phyloP scores from a whole-genome alignment of 1,140 invertebrate genomes.

The Hypsibius dujardini region DNA sequence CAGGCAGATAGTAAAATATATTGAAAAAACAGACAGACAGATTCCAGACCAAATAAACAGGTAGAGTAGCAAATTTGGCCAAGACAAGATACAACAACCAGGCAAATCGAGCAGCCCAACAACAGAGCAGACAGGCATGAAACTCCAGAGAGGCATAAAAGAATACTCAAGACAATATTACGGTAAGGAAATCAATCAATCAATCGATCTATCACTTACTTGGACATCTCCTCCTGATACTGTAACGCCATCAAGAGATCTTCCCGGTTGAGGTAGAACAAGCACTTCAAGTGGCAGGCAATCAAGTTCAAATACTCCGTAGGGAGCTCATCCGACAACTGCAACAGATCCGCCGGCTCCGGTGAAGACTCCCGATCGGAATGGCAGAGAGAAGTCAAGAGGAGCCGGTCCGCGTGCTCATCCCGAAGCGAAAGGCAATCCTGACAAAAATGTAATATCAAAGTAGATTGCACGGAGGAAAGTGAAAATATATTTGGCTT shows the following conservation, averaged over 20 bases:
- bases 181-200: no score
- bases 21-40: no score
- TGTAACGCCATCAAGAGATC: not conserved
- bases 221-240: constrained; percentile 9
- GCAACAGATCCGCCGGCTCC: not conserved
- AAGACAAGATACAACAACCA: not conserved
- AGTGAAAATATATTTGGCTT: no score
- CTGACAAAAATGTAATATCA: not conserved
- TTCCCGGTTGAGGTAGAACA: not conserved
- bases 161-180: no score
- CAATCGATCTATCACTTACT: not conserved
- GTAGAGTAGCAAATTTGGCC: not conserved
- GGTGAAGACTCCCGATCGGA: not conserved
- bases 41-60: no score
- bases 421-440: not conserved
- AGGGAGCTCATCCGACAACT: not conserved
- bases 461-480: no score
- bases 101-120: not conserved
- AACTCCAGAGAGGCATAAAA: no score
- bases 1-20: no score
- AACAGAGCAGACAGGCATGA: not conserved
- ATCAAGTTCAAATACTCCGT: not conserved
- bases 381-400: not conserved
- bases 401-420: not conserved
- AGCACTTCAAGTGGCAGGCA: not conserved